A percentile compares a stretch with the other conserved stretches of the same genome.
phyloP scores from a whole-genome alignment of 2,888 invertebrate species.

The Macroteleia sp. region DNA sequence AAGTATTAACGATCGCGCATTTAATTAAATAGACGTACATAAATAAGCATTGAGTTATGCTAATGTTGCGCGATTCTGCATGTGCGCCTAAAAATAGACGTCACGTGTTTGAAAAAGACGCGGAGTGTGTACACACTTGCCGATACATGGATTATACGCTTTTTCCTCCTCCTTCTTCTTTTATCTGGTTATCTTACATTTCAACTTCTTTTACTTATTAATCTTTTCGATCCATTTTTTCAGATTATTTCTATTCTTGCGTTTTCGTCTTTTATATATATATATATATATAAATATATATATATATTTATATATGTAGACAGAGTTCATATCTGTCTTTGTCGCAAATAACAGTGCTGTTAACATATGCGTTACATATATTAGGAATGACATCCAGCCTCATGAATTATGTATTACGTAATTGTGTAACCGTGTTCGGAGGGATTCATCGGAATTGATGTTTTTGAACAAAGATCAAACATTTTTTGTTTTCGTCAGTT shows the following conservation, averaged over 20 bases:
- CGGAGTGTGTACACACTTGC: constrained; percentile 25
- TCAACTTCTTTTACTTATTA: neutral
- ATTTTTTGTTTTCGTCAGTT: neutral
- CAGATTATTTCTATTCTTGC: too few species aligned
- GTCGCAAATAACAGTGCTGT: neutral
- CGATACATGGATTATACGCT: constrained; percentile 6
- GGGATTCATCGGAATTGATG: constrained; percentile 14
- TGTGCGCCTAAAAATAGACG: constrained; percentile 50
- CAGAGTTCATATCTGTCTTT: neutral
- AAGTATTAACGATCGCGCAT: constrained; percentile 44
- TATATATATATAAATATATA: too few species aligned
- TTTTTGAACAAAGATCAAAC: constrained; percentile 15
- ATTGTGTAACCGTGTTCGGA: constrained; percentile 29
- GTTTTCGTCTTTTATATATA: too few species aligned
- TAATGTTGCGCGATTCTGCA: constrained; percentile 44
- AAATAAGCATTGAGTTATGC: constrained; percentile 53
- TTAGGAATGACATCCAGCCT: constrained; percentile 43
- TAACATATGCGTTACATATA: constrained; percentile 41
- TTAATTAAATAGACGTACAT: constrained; percentile 44
- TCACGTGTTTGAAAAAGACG: constrained; percentile 45
- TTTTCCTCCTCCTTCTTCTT: neutral
- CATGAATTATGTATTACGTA: constrained; percentile 45
- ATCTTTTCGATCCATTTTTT: too few species aligned
- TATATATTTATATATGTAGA: too few species aligned
- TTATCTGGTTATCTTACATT: too few species aligned